Evolutionary conservation across 2,797 vertebrate genomes (phyloP), one percentile per base, ranked within the genome.

Genomic region (Xiphorhynchus erythropygius): DNA sequence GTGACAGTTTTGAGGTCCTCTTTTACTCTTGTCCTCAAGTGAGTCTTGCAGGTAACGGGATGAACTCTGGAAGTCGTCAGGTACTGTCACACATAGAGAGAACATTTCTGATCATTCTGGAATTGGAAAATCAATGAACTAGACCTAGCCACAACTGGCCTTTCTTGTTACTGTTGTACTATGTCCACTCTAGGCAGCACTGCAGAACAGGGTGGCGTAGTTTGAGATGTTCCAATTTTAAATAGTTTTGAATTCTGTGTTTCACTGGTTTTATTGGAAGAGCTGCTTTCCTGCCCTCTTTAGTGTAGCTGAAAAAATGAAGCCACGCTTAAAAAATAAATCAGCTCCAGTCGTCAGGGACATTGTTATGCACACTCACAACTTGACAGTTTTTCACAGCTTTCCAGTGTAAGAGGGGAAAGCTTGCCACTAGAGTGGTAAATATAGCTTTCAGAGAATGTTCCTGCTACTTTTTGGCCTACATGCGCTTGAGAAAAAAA

Each of bases 301-400:
- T 87, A 76, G 33, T 94, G 33, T 70, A 91, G 47, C 41, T 84
- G 88, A 94, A 94, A 97, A 95, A 94, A 93, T 63, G 67, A 96
- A 97, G 85, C 77, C 87, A 89, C 41, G 50, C 92, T 87, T 96
- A 93, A 97, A 97, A 96, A 96, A 96, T 91, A 97, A 91, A 93
- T 89, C 90, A 77, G 35, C 78, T 94, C 80, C 90, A 90, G 84
- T 37, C 22, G 0, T 84, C 91, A 88, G 93, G 13, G 68, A 67
- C 64, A 92, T 91, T 97, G 90, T 94, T 96, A 96, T 79, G 67
- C 32, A 84, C 59, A 60, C 82, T 96, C 96, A 94, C 49, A 89
- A 95, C 90, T 53, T 94, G 94, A 95, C 85, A 95, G 71, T 62
- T 97, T 97, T 97, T 95, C 86, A 93, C 94, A 87, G 86, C 65